Percentiles rank a stretch among this genome's conserved stretches.
These are phyloP conservation scores for Rhynchonycteris naso DNA, from an alignment of 2,797 vertebrate species.

Conservation along the genomic window DNA sequence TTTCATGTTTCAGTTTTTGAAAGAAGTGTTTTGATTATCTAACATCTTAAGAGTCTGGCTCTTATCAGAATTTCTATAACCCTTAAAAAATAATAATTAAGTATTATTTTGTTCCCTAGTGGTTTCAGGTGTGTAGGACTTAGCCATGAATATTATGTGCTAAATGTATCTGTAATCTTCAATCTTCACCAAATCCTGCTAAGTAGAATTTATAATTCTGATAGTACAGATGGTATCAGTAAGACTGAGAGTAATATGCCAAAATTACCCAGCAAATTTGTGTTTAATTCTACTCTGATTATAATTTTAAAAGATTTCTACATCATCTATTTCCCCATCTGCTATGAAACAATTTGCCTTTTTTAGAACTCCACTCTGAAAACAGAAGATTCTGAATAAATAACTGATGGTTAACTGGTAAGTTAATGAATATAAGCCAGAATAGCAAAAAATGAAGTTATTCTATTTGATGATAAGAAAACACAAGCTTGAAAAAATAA, in stretches of 20 bases:
- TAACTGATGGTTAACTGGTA: neutral
- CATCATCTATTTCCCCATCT: neutral
- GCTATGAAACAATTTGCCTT: neutral
- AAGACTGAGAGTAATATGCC: neutral
- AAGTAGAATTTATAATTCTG: neutral
- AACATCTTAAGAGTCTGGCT: neutral
- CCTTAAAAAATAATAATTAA: neutral
- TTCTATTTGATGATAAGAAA: neutral
- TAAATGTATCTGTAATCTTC: neutral
- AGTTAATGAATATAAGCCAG: neutral
- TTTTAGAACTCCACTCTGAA: neutral
- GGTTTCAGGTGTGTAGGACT: neutral
- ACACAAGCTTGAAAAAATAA: neutral
- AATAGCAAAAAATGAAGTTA: neutral
- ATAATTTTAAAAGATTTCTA: slow-evolving; percentile 14
- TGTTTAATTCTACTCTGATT: neutral
- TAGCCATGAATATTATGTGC: neutral
- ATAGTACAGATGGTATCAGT: neutral
- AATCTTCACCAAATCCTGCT: neutral
- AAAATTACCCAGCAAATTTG: neutral
- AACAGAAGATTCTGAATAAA: neutral
- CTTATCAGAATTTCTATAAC: neutral
- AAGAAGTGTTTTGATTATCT: neutral
- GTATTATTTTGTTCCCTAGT: neutral
- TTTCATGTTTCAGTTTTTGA: neutral